Evolutionary conservation across 2,888 invertebrate species (phyloP).

Genomic region (Flexamia atlantica): DNA sequence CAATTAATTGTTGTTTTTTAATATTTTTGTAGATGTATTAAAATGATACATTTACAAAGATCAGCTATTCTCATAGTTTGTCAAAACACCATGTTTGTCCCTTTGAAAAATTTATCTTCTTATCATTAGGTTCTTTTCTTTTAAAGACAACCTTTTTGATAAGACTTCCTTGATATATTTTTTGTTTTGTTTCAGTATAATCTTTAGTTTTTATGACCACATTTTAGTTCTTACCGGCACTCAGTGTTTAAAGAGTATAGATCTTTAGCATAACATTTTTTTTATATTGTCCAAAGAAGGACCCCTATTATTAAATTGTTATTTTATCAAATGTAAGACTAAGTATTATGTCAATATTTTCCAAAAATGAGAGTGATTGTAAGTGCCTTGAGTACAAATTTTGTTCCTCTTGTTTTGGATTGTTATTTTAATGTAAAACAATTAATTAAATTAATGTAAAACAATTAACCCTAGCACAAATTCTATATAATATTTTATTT

Average conservation of each 20-base stretch:
- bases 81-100: neutral
- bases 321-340: no score
- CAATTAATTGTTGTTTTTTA: neutral
- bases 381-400: conserved; percentile 4
- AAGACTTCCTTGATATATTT: conserved; percentile 6
- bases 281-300: no score
- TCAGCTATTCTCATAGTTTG: neutral
- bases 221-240: no score
- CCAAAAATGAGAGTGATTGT: neutral
- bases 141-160: conserved; percentile 43
- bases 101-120: conserved; percentile 2
- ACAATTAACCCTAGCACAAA: neutral
- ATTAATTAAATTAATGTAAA: neutral
- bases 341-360: no score
- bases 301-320: no score
- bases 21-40: conserved; percentile 26
- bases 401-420: conserved; percentile 7
- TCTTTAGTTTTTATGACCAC: no score
- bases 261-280: no score
- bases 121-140: conserved; percentile 30
- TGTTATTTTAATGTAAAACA: neutral
- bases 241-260: no score
- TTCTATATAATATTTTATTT: neutral
- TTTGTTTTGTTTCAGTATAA: neutral
- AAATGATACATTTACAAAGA: conserved; percentile 31